These are phyloP conservation scores for Clostera curtula DNA, from an alignment of 2,888 invertebrate genomes.

Conservation along the genomic window DNA sequence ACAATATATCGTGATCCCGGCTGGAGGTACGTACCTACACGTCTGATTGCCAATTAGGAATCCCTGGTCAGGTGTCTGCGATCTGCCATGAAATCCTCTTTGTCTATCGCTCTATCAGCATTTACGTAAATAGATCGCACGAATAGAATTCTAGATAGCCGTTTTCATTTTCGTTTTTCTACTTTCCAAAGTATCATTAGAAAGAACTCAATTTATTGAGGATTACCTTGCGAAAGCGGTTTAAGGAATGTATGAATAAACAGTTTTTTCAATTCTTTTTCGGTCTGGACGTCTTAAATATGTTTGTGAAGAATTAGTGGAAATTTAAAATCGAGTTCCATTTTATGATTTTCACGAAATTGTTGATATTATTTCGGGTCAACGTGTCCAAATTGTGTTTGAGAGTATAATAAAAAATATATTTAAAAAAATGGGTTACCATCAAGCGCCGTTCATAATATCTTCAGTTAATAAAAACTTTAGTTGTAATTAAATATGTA, in stretches of 20 bases:
- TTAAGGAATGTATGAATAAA: constrained; percentile 12
- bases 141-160: constrained; percentile 22
- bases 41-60: constrained; percentile 48
- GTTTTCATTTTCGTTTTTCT: constrained; percentile 15
- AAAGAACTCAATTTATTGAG: constrained; percentile 35
- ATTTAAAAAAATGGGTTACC: too few species aligned
- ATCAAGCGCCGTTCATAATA: too few species aligned
- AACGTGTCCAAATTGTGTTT: too few species aligned
- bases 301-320: constrained; percentile 15
- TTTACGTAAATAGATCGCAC: constrained; percentile 29
- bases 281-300: constrained; percentile 15
- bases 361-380: background rate
- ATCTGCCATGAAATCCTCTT: constrained; percentile 25
- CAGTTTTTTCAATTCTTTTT: constrained; percentile 12
- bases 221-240: constrained; percentile 20
- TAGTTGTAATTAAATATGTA: too few species aligned
- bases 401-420: too few species aligned
- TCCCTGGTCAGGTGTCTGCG: constrained; percentile 33
- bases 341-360: background rate
- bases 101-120: constrained; percentile 33
- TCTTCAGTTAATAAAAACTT: too few species aligned
- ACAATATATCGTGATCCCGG: constrained; percentile 12
- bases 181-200: constrained; percentile 21
- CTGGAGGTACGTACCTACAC: constrained; percentile 33
- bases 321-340: constrained; percentile 3